A percentile compares a stretch with the other conserved stretches of the same genome.
Evolutionary conservation across 2,888 invertebrate species (phyloP).

Genomic region (Troides aeacus): DNA sequence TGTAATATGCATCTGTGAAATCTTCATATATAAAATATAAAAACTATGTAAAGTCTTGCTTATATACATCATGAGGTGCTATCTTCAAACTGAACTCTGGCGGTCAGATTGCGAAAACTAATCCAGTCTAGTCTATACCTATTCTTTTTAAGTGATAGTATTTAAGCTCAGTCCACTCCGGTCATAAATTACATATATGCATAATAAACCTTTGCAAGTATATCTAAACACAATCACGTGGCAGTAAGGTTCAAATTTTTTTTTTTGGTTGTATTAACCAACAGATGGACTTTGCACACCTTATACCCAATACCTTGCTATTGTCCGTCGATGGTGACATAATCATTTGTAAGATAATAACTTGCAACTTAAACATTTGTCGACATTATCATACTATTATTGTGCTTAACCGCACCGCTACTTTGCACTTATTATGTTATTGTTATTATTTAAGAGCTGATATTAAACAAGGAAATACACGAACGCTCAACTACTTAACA

Average conservation of each 20-base stretch:
- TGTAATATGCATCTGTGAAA: too few species aligned
- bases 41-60: background rate
- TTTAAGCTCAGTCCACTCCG: too few species aligned
- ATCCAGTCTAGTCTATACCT: too few species aligned
- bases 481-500: background rate
- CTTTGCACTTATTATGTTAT: conserved; percentile 22
- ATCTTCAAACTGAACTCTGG: too few species aligned
- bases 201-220: background rate
- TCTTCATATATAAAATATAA: background rate
- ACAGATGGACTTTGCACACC: background rate
- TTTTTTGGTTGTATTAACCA: background rate
- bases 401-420: conserved; percentile 9
- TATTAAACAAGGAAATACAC: conserved; percentile 18
- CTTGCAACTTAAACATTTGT: conserved; percentile 38
- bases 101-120: too few species aligned
- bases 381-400: conserved; percentile 36
- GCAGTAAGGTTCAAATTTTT: background rate
- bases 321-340: conserved; percentile 1
- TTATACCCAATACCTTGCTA: background rate
- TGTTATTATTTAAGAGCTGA: conserved; percentile 1
- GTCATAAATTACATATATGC: background rate
- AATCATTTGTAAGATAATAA: conserved; percentile 34
- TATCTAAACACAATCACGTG: background rate
- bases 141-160: too few species aligned
- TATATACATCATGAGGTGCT: background rate